Percentiles rank a stretch among this genome's conserved stretches.
Conservation (phyloP, 2,113 vertebrate genomes). For the Dasyornis broadbenti region DNA sequence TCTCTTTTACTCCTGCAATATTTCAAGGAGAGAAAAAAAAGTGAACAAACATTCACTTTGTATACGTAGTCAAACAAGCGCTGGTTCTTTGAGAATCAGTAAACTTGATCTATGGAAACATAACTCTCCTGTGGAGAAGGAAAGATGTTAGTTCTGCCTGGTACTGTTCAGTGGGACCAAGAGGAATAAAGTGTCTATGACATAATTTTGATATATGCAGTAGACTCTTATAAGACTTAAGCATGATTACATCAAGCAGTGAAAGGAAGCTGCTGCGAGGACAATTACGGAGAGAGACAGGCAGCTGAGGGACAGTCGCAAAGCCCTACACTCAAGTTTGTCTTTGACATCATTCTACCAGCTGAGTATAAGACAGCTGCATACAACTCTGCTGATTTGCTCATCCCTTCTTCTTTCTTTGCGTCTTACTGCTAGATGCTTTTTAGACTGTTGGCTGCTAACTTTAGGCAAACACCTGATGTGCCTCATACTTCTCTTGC, state of each 20-base stretch:
- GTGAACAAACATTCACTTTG: neutral
- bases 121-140: neutral
- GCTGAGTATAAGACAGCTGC: rapidly evolving
- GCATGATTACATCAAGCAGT: neutral
- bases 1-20: neutral
- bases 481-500: neutral
- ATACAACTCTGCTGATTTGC: neutral
- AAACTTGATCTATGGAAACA: neutral
- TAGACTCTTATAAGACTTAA: neutral
- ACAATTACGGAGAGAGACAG: neutral
- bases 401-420: neutral
- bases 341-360: neutral
- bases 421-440: neutral
- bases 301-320: neutral
- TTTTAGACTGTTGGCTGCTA: neutral
- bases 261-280: neutral
- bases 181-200: neutral
- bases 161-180: neutral
- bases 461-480: neutral
- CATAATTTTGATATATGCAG: neutral
- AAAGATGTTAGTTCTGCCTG: neutral
- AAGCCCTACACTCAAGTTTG: rapidly evolving
- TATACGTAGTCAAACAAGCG: neutral
- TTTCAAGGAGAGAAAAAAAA: neutral
- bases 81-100: neutral